Conservation (phyloP, 35 echinoderm and acorn worm genomes). For the Strongylocentrotus purpuratus region DNA sequence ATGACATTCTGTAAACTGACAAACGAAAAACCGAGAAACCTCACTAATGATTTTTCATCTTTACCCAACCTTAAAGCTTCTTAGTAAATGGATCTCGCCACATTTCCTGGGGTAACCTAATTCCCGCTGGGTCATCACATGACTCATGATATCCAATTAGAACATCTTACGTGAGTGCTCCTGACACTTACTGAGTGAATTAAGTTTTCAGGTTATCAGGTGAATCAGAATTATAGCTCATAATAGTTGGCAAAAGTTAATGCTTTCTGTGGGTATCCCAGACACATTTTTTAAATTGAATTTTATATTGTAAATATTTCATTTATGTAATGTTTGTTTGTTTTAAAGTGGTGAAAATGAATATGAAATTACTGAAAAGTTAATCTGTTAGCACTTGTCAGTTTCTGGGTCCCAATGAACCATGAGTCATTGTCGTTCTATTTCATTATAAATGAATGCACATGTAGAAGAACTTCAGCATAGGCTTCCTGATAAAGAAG, state of each 20-base stretch:
- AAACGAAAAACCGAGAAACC: too few relatives aligned
- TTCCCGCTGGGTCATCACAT: not conserved
- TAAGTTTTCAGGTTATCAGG: not conserved
- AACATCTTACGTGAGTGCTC: not conserved
- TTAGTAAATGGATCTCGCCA: not conserved
- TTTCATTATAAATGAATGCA: too few relatives aligned
- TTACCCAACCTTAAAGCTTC: not conserved
- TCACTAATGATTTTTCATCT: too few relatives aligned
- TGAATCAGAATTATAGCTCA: not conserved
- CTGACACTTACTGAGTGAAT: not conserved
- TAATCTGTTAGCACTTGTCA: not conserved
- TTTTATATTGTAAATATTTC: too few relatives aligned
- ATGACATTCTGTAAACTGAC: too few relatives aligned
- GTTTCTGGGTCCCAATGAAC: not conserved
- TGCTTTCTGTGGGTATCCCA: too few relatives aligned
- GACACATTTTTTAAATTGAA: too few relatives aligned
- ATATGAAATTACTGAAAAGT: not conserved
- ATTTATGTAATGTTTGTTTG: too few relatives aligned
- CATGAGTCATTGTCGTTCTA: not conserved
- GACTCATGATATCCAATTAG: slow-evolving; percentile 6
- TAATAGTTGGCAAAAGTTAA: too few relatives aligned
- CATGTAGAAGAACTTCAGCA: too few relatives aligned
- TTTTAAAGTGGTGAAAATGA: too few relatives aligned
- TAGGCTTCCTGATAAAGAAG: too few relatives aligned
- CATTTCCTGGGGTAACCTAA: not conserved